A percentile compares a stretch with the other conserved stretches of the same genome.
Conservation (phyloP, 2,113 vertebrate genomes). For the human (Homo sapiens) region GRCh38 chr18:27110001-27110500, state of each 20-base stretch:
- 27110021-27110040: slow-evolving; percentile 41
- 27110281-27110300: background rate
- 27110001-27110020: slow-evolving; percentile 51
- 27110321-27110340: background rate
- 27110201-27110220: background rate
- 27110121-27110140: background rate
- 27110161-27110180: background rate
- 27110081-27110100: background rate
- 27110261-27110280: background rate
- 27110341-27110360: background rate
- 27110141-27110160: background rate
- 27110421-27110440: background rate
- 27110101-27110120: background rate
- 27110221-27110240: background rate
- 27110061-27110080: slow-evolving; percentile 59
- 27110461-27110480: background rate
- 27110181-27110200: background rate
- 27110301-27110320: background rate
- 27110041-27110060: slow-evolving; percentile 39
- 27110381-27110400: background rate
- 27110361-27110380: background rate
- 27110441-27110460: background rate
- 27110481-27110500: background rate
- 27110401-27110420: background rate
- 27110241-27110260: background rate